Base-by-base conservation (phyloP, 2,113 vertebrate species). In the Sisor rabdophorus region DNA sequence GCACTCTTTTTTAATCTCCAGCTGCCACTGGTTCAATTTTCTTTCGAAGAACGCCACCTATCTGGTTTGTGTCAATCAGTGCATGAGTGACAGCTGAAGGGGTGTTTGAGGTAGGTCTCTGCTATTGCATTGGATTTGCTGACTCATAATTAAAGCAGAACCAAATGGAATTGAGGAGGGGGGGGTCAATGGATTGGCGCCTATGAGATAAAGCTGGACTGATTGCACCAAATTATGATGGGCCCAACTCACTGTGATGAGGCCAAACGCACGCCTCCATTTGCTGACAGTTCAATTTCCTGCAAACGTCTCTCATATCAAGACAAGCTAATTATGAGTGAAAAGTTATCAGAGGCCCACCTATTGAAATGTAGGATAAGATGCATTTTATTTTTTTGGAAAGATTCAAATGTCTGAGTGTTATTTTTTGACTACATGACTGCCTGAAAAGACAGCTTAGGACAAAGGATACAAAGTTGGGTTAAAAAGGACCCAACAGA, bases 201-300 rank as follows among this genome's bases (percentile, higher is more conserved):
- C 92, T 93, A 93, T 93, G 93, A 94, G 93, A 94, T 93, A 93
- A 94, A 92, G 93, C 93, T 92, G 90, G 92, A 91, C 94, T 95
- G 94, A 95, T 95, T 93, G 93, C 93, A 95, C 94, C 94, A 95
- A 95, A 95, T 95, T 95, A 95, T 95, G 94, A 95, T 94, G 93
- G 93, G 93, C 94, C 93, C 94, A 91, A 94, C 93, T 95, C 93
- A 93, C 92, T 92, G 94, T 93, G 94, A 94, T 94, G 94, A 94
- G 93, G 94, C 95, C 94, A 95, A 95, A 94, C 91, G 93, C 93
- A 93, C 93, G 93, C 94, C 93, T 94, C 93, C 94, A 94, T 91
- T 92, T 91, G 91, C 93, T 95, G 94, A 95, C 94, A 95, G 94
- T 95, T 95, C 94, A 95, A 95, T 95, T 95, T 95, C 94, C 94